Percentiles rank a stretch among this genome's conserved stretches.
Conservation (phyloP, 1,140 invertebrate genomes). For the Leptinotarsa lineolata region DNA sequence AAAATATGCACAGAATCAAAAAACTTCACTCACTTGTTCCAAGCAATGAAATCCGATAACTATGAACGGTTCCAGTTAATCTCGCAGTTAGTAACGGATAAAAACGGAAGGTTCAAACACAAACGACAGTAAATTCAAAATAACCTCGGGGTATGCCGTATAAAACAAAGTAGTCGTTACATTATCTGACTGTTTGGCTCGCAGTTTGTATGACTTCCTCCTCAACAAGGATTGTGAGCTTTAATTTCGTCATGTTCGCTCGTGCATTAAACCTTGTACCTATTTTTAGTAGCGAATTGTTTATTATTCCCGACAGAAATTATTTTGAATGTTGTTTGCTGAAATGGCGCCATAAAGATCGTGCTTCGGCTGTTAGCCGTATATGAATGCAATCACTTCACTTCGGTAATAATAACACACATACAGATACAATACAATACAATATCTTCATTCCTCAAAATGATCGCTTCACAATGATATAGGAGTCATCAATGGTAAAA, state of each 20-base stretch:
- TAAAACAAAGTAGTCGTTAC: background rate
- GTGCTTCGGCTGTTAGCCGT: background rate
- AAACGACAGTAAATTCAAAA: background rate
- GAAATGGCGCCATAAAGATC: background rate
- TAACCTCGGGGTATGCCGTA: background rate
- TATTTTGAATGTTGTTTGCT: background rate
- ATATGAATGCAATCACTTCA: background rate
- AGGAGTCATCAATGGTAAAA: too few species aligned
- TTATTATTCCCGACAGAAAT: constrained; percentile 3
- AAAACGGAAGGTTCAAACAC: background rate
- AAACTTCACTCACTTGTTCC: too few species aligned
- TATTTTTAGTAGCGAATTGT: constrained; percentile 6
- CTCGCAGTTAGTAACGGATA: background rate
- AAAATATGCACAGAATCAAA: too few species aligned
- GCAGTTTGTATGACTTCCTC: background rate
- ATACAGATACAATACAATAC: too few species aligned
- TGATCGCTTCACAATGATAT: too few species aligned
- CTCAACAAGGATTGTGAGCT: background rate
- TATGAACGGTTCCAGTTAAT: too few species aligned
- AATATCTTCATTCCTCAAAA: too few species aligned
- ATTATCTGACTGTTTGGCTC: background rate
- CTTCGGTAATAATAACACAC: background rate
- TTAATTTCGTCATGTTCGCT: constrained; percentile 3
- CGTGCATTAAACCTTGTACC: background rate
- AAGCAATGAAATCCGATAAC: background rate